Evolutionary conservation across 1,140 invertebrate species (phyloP), one percentile per base, ranked within the genome.

Genomic region (Cotesia chilonis): DNA sequence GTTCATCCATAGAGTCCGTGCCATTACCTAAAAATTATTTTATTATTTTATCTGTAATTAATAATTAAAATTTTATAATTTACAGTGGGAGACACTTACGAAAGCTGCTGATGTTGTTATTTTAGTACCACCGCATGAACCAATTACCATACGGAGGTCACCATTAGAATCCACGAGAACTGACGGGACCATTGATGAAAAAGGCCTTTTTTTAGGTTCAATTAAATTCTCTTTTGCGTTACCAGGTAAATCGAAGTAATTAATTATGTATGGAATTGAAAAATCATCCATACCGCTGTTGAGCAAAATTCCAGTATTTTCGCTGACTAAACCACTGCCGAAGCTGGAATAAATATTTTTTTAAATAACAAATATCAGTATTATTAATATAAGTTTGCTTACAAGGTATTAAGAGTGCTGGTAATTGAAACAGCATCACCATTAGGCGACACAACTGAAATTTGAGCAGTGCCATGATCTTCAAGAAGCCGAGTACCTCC

Each of bases 201-300:
- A 83, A 0, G 98, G 93, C 38, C 95, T 88, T 84, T 98, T 99
- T 17, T 92, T 91, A 4, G 92, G 90, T 57, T 86, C 83, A 67
- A 99, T 94, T 71, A 90, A 91, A 87, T 99, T 99, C 7, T 89
- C 89, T 6, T 85, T 86, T 17, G 68, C 41, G 28, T 93, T 93
- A 0, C 92, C 91, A 4, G 93, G 92, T 52, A 98, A 64, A 0
- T 91, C 92, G 79, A 94, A 97, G 65, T 89, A 90, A 85, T 95
- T 99, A 6, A 88, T 85, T 75, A 91, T 88, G 1, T 91, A 92
- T 0, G 95, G 92, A 1, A 92, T 89, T 0, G 95, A 94, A 85
- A 99, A 99, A 83, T 99, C 97, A 83, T 98, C 96, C 96, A 99
- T 98, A 63, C 92, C 93, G 82, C 94, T 93, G 86, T 99, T 99